Conservation (phyloP, 2,113 vertebrate genomes). For the Nesogale talazaci region DNA sequence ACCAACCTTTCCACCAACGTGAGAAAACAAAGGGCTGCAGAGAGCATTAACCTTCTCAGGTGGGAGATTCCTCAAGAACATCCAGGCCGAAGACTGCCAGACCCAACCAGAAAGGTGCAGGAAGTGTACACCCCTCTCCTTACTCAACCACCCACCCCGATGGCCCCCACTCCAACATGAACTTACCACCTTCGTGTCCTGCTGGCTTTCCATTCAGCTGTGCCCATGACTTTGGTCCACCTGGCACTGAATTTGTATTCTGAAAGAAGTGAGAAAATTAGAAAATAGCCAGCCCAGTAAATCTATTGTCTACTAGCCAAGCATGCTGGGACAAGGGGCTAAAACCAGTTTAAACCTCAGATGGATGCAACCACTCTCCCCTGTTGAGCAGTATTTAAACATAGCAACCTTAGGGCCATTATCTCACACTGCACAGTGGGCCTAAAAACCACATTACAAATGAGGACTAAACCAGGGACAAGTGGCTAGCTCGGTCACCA, state of each 20-base stretch:
- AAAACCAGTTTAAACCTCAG: no score
- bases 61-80: background rate
- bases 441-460: fast-evolving
- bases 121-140: fast-evolving
- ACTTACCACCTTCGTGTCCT: slow-evolving; percentile 97
- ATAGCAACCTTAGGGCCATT: fast-evolving
- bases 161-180: background rate
- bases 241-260: slow-evolving; percentile 96
- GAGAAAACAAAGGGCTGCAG: background rate
- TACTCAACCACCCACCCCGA: no score
- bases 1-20: fast-evolving
- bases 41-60: background rate
- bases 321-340: background rate
- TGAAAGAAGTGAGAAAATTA: slow-evolving; percentile 78
- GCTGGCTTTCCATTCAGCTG: slow-evolving; percentile 99
- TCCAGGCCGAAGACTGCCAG: background rate
- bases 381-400: background rate
- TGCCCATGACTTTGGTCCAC: slow-evolving; percentile 99
- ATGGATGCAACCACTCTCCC: fast-evolving
- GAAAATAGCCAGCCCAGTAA: background rate
- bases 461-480: no score
- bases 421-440: background rate
- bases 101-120: background rate
- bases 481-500: no score
- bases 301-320: fast-evolving